Base-by-base conservation (phyloP, 2,888 invertebrate genomes). In the Neocrepidodera transversa region DNA sequence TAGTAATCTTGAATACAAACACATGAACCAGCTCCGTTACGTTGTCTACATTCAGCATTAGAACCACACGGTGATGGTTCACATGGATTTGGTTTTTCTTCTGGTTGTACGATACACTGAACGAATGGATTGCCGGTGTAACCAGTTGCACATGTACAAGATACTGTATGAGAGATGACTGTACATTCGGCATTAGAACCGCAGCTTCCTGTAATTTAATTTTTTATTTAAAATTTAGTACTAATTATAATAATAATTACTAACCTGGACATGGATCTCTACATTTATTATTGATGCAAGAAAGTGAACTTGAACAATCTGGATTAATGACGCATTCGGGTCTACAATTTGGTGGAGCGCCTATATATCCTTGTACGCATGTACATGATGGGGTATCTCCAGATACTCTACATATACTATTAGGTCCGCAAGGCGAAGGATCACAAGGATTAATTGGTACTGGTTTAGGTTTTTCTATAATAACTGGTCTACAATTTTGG, bases 61-160 rank as follows among this genome's bases (percentile, higher is more conserved):
- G 90, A 80, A 30, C 94, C 95, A 75, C 95, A 95, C 1, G 93
- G 93, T 26, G 92, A 92, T 51, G 93, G 92, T 74, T 92, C 88
- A 74, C 93, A 93, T 0, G 92, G 92, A 71, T 88, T 88, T 3
- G 84, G 78, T 13, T 82, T 80, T 72, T 86, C 84, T 67, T 82
- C 84, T 76, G 35, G 83, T 74, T 85, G 83, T 51, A 79, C 79
- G 52, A 88, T 79, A 74, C 93, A 93, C 74, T 91, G 91, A 30
- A 91, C 85, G 71, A 92, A 92, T 45, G 93, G 91, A 81, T 93
- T 90, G 61, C 94, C 95, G 6, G 87, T 88, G 75, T 84, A 92
- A 66, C 90, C 91, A 26, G 83, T 79, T 18, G 84, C 83, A 74
- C 95, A 95, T 5, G 86, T 88, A 73, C 94, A 94, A 1, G 90